Evolutionary conservation across 1,140 invertebrate species (phyloP).

Genomic region (Drosophila mayri): DNA sequence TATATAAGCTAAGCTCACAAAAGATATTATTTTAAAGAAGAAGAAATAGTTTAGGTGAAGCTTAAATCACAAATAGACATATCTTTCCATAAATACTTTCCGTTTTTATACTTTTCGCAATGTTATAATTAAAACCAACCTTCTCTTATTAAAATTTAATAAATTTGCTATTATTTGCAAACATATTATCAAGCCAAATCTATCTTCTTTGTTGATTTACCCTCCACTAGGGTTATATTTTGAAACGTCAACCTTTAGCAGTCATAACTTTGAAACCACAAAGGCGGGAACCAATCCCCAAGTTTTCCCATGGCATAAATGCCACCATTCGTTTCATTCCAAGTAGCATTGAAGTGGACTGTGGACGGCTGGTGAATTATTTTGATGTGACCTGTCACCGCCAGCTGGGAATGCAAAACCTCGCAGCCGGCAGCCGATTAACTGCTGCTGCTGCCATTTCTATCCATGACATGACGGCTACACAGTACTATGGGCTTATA

Average conservation of each 20-base stretch:
- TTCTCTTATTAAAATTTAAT: too few species aligned
- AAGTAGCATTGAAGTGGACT: slow-evolving; percentile 19
- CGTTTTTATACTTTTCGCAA: not conserved
- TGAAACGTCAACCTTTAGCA: not conserved
- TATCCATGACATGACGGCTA: slow-evolving; percentile 37
- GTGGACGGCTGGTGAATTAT: slow-evolving; percentile 21
- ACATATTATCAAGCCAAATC: not conserved
- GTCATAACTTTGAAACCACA: slow-evolving; percentile 13
- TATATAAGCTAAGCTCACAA: not conserved
- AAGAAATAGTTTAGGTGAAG: too few species aligned
- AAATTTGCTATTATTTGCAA: not conserved
- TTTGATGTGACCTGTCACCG: slow-evolving; percentile 43
- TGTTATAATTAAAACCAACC: not conserved
- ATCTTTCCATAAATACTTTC: not conserved
- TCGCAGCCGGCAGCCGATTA: slow-evolving; percentile 41
- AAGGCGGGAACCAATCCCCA: slow-evolving; percentile 6
- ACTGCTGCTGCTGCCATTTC: slow-evolving; percentile 26
- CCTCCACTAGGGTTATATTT: not conserved
- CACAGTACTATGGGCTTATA: slow-evolving; percentile 21
- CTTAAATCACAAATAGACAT: not conserved
- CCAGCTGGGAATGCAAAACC: slow-evolving; percentile 26
- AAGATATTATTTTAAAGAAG: not conserved
- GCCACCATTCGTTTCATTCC: slow-evolving; percentile 10
- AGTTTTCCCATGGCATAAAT: slow-evolving; percentile 6
- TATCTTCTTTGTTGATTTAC: not conserved